Conservation (phyloP, 1,140 invertebrate genomes). For the Zelostemma sp. region DNA sequence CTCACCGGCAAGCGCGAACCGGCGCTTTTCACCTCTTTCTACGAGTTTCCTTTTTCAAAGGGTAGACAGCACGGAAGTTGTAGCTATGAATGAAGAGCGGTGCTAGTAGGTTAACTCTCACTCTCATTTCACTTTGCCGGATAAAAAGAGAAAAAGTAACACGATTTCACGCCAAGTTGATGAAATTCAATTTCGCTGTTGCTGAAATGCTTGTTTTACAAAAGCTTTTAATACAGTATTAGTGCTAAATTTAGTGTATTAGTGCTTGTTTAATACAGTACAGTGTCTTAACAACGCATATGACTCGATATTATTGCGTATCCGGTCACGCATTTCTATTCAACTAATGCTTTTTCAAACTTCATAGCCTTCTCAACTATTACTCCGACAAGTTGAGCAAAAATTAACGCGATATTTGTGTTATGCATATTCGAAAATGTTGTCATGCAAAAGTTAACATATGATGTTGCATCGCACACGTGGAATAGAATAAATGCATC, state of each 20-base stretch:
- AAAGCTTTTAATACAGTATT: too few species aligned
- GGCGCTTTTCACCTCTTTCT: conserved; percentile 40
- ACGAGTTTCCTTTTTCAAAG: conserved; percentile 42
- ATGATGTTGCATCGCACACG: conserved; percentile 23
- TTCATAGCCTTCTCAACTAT: too few species aligned
- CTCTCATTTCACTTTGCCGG: conserved; percentile 22
- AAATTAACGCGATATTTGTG: conserved; percentile 8
- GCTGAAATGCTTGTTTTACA: too few species aligned
- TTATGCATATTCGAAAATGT: conserved; percentile 22
- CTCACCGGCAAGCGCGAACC: conserved; percentile 33
- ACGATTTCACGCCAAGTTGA: conserved; percentile 25
- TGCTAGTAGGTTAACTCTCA: conserved; percentile 49
- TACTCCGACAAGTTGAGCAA: too few species aligned
- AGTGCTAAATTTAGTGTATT: too few species aligned
- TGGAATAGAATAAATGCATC: conserved; percentile 30
- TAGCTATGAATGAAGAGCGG: conserved; percentile 37
- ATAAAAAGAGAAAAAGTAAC: conserved; percentile 20
- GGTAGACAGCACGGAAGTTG: conserved; percentile 26
- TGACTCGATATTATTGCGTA: too few species aligned
- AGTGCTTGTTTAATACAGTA: too few species aligned
- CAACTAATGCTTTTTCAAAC: too few species aligned
- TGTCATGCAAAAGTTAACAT: conserved; percentile 31
- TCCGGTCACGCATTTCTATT: too few species aligned
- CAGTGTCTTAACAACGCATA: too few species aligned
- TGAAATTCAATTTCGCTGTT: conserved; percentile 28